Conservation (phyloP, 2,113 vertebrate species). For the Egretta garzetta region DNA sequence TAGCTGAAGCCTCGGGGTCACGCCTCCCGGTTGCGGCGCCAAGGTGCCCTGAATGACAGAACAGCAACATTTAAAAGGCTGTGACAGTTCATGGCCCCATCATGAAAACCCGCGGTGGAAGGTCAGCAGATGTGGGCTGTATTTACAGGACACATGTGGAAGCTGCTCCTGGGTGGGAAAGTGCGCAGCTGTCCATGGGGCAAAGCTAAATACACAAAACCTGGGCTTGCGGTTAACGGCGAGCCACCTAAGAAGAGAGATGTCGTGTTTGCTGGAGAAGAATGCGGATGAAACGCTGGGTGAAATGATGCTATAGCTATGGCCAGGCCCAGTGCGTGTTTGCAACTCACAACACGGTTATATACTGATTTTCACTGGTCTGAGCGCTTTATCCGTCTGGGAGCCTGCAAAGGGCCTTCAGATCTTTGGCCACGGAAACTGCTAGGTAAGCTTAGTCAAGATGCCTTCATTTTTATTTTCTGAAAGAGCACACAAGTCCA, state of each 20-base stretch:
- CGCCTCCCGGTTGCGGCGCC: not conserved
- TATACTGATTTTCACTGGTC: not conserved
- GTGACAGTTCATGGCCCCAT: not conserved
- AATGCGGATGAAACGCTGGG: not conserved
- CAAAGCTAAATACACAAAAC: conserved; percentile 39
- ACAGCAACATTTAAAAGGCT: not conserved
- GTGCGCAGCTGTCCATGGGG: not conserved
- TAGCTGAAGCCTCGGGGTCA: not conserved
- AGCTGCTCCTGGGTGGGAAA: conserved; percentile 26
- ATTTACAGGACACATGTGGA: not conserved
- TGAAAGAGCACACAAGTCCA: not conserved
- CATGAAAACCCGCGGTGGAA: not conserved
- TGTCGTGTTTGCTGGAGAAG: not conserved
- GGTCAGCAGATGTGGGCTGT: conserved; percentile 40
- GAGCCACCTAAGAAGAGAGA: conserved; percentile 30
- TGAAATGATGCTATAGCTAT: fast-evolving
- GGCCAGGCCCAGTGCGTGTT: fast-evolving
- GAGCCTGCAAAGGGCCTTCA: not conserved
- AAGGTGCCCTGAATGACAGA: not conserved
- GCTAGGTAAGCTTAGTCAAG: not conserved
- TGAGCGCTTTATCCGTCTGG: not conserved
- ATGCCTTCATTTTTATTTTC: not conserved
- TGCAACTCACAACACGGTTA: fast-evolving
- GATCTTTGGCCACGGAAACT: not conserved
- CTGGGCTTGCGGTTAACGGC: not conserved